Evolutionary conservation across 1,140 invertebrate genomes (phyloP).

Genomic region (Diabrotica virgifera): DNA sequence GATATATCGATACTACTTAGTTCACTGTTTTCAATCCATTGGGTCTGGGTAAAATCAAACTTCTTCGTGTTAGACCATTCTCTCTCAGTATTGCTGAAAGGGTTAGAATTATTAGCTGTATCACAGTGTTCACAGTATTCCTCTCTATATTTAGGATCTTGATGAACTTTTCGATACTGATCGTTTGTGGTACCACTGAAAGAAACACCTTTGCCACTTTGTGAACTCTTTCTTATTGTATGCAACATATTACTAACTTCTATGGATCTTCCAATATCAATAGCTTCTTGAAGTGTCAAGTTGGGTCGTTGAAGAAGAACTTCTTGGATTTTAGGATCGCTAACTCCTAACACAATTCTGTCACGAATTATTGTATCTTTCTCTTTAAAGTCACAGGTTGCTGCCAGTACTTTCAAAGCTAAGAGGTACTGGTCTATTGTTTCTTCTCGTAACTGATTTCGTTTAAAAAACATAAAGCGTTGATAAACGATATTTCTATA

Average conservation of each 20-base stretch:
- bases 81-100: no score
- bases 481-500: slow-evolving; percentile 38
- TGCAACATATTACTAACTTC: slow-evolving; percentile 1
- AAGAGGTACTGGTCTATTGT: slow-evolving; percentile 32
- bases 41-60: no score
- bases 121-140: no score
- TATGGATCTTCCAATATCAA: slow-evolving; percentile 7
- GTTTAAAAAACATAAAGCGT: slow-evolving; percentile 23
- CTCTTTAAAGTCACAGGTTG: slow-evolving; percentile 32
- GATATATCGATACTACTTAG: no score
- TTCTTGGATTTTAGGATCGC: slow-evolving; percentile 10
- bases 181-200: no score
- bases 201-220: no score
- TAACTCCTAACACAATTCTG: slow-evolving; percentile 23
- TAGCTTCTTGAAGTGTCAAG: slow-evolving; percentile 8
- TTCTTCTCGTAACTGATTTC: slow-evolving; percentile 32
- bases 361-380: slow-evolving; percentile 28
- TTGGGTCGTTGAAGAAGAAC: slow-evolving; percentile 5
- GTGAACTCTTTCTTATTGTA: no score
- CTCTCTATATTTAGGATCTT: not conserved
- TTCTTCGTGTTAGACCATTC: no score
- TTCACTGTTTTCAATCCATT: no score
- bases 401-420: slow-evolving; percentile 28
- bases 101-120: no score
- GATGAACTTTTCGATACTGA: no score